phyloP scores from a whole-genome alignment of 1,140 invertebrate species.

The Cryptotermes secundus region DNA sequence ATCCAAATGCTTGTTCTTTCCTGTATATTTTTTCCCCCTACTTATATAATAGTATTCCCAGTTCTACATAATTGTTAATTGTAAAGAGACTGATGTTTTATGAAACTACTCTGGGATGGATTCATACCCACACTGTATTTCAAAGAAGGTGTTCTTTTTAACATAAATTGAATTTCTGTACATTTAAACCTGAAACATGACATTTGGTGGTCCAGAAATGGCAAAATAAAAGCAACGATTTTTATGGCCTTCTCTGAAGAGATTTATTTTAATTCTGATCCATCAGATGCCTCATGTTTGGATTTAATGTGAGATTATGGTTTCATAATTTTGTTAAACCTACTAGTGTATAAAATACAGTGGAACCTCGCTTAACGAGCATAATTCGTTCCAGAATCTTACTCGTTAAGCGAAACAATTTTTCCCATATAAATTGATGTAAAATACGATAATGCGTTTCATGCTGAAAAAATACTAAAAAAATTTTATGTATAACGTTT shows the following conservation, averaged over 20 bases:
- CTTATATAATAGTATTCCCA: slow-evolving; percentile 5
- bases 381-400: too few relatives aligned
- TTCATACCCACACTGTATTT: not conserved
- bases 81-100: slow-evolving; percentile 25
- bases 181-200: not conserved
- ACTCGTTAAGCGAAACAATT: too few relatives aligned
- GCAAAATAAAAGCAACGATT: not conserved
- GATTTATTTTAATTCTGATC: slow-evolving; percentile 14
- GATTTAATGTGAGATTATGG: not conserved
- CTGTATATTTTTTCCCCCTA: slow-evolving; percentile 2
- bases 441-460: too few relatives aligned
- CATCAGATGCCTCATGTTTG: not conserved
- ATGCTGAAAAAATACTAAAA: too few relatives aligned
- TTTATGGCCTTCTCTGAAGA: not conserved
- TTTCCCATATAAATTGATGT: too few relatives aligned
- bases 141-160: not conserved
- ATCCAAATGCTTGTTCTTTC: not conserved
- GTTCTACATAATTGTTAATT: not conserved
- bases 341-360: not conserved
- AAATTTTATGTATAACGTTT: too few relatives aligned
- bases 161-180: slow-evolving; percentile 6
- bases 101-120: slow-evolving; percentile 18
- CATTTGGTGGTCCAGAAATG: slow-evolving; percentile 16
- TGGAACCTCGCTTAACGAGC: too few relatives aligned
- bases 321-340: not conserved